Evolutionary conservation across 2,888 invertebrate species (phyloP), one percentile per base, ranked within the genome.

Genomic region (Balanococcus diminutus): DNA sequence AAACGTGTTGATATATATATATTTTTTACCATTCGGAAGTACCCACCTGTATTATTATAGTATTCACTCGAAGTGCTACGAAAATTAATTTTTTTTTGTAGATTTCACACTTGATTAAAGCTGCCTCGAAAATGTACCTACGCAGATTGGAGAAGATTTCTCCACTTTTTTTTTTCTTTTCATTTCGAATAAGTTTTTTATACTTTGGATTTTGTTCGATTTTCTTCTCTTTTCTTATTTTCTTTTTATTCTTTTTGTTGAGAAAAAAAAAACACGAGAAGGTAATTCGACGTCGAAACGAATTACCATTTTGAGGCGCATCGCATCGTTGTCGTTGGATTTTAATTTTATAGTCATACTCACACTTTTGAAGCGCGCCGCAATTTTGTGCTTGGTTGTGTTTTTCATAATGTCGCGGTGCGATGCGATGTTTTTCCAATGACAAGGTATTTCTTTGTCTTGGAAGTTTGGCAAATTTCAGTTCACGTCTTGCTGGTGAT

Each of bases 401-500:
- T 31, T 72, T 72, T 32, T 72, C 61, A 19, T 61, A 61, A 61
- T 25, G 61, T 61, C 61, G n/a, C n/a, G n/a, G n/a, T n/a, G n/a
- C n/a, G n/a, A n/a, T n/a, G n/a, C n/a, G 14, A 61, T 61, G 61
- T 61, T 61, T 25, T 61, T 11, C 61, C 8, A 11, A 6, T 72
- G 72, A 72, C 72, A 72, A 61, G 61, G 72, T 32, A 32, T 32
- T 72, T 72, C 72, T 28, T 72, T 72, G 72, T 72, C 31, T 72
- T 31, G 32, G 46, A 46, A 72, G 32, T 72, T 28, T 14, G n/a
- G 32, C 28, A 28, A 72, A 31, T 72, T 72, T 31, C n/a, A n/a
- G n/a, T n/a, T n/a, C 32, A 32, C 72, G 72, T 72, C n/a, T 28
- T 32, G 16, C n/a, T 2, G 16, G 46, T n/a, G 46, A 46, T 46